Evolutionary conservation across 2,888 invertebrate genomes (phyloP), one percentile per base, ranked within the genome.

Genomic region (Philopedon plagiatum): DNA sequence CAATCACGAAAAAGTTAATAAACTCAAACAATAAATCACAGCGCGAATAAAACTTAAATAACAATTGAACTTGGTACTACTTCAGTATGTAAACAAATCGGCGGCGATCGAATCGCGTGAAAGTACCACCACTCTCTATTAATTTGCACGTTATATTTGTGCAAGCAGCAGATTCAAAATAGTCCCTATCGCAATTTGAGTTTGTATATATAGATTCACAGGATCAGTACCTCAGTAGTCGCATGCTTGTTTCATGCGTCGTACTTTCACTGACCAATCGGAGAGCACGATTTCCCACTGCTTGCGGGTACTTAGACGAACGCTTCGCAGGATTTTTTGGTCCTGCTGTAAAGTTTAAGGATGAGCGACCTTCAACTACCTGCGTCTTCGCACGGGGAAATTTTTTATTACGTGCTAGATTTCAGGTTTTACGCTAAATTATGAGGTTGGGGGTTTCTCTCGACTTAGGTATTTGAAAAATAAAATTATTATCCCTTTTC

Each of bases 241-340:
- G 65, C 69, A 62, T 32, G 34, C 62, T 62, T 11, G 46, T 5
- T 29, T 58, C 61, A 13, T 44, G 13, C 49, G 49, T 44, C 9
- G 13, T 29, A 74, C 78, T 78, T 78, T 78, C 78, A 75, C 78
- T 75, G 73, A 37, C 78, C 78, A 78, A 78, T 78, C 29, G 65
- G 51, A 57, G 11, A 32, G 58, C 62, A 7, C 19, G 46, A 19
- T 11, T 57, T 15, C 62, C 26, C 32, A 13, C 29, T 21, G 41
- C 56, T 74, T 73, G 37, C 32, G 13, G 21, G 18, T 2, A 23
- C 13, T 29, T 9, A 9, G 29, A 11, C 0, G 3, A 29, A 3
- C 0, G 18, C 1, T 18, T 13, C 26, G 49, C 49, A 26, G 26
- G 26, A 49, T 49, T 54, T 49, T 29, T 54, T 54, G 51, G 29